Evolutionary conservation across 2,113 vertebrate genomes (phyloP).

Genomic region (Lota lota): DNA sequence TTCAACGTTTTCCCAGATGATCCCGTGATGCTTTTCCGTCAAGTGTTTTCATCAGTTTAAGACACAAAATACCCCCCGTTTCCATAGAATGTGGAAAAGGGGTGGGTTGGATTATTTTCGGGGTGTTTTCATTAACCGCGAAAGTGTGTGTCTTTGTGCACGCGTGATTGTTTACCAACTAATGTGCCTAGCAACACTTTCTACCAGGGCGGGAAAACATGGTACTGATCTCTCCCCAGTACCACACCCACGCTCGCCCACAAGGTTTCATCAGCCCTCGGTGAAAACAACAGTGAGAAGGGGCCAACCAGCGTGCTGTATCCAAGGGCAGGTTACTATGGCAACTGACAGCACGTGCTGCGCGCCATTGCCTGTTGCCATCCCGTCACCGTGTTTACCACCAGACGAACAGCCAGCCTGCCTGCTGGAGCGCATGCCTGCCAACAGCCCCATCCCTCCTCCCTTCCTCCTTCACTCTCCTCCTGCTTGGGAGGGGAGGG

Average conservation of each 20-base stretch:
- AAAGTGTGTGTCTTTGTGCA: not conserved
- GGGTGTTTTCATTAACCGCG: not conserved
- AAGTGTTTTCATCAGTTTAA: too few species aligned
- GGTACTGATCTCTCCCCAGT: constrained; percentile 33
- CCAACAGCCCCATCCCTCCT: too few species aligned
- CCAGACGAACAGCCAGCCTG: constrained; percentile 59
- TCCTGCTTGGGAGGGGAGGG: constrained; percentile 22
- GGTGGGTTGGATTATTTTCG: too few species aligned
- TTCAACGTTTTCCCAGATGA: too few species aligned
- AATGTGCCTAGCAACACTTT: constrained; percentile 69
- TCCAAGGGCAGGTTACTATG: constrained; percentile 73
- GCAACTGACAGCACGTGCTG: constrained; percentile 72
- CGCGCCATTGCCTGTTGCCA: constrained; percentile 70
- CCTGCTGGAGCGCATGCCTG: constrained; percentile 20
- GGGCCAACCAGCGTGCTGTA: constrained; percentile 78
- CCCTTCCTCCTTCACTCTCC: constrained; percentile 28
- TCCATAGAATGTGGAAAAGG: too few species aligned
- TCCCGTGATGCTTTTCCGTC: too few species aligned
- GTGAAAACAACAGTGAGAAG: constrained; percentile 70
- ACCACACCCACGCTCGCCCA: constrained; percentile 16
- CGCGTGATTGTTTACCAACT: constrained; percentile 53
- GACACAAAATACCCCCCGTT: too few species aligned
- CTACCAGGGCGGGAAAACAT: constrained; percentile 29
- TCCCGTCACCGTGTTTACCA: constrained; percentile 59
- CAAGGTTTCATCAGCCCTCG: constrained; percentile 67